Conservation (phyloP, 2,888 invertebrate species). For the Meiosimyza platycephala region DNA sequence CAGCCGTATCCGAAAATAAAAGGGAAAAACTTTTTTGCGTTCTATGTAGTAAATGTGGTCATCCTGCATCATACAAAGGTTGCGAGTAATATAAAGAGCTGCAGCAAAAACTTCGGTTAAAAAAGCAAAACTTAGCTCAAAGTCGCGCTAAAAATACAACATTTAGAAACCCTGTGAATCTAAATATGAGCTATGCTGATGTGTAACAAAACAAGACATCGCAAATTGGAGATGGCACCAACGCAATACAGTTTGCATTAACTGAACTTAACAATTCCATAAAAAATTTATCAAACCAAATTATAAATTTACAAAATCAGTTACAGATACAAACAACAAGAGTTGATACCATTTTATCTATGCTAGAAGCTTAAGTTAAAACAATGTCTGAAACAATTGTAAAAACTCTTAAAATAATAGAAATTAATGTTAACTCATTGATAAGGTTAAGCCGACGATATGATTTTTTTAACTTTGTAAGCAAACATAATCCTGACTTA, state of each 20-base stretch:
- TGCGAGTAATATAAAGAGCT: conserved; percentile 2
- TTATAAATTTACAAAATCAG: conserved; percentile 34
- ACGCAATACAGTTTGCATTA: neutral
- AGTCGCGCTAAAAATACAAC: conserved; percentile 11
- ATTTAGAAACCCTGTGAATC: conserved; percentile 4
- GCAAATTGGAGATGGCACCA: neutral
- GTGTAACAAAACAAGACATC: conserved; percentile 2
- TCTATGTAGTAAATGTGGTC: conserved; percentile 21
- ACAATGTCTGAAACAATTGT: neutral
- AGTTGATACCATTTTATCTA: conserved; percentile 28
- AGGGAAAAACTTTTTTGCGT: conserved; percentile 35
- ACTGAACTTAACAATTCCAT: conserved; percentile 29
- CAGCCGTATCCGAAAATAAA: conserved; percentile 12
- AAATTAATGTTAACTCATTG: neutral
- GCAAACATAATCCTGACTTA: too few species aligned
- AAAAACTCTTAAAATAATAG: conserved; percentile 9
- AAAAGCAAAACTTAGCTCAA: conserved; percentile 21
- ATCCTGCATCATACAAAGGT: too few species aligned
- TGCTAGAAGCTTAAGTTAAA: neutral
- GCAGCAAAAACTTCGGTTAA: conserved; percentile 25
- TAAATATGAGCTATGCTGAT: conserved; percentile 22
- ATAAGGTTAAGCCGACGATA: too few species aligned
- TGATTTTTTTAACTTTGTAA: too few species aligned
- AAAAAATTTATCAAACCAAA: conserved; percentile 33
- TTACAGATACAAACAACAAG: conserved; percentile 26